phyloP scores from a whole-genome alignment of 2,888 invertebrate genomes.

The Rugalucina vietnamica region DNA sequence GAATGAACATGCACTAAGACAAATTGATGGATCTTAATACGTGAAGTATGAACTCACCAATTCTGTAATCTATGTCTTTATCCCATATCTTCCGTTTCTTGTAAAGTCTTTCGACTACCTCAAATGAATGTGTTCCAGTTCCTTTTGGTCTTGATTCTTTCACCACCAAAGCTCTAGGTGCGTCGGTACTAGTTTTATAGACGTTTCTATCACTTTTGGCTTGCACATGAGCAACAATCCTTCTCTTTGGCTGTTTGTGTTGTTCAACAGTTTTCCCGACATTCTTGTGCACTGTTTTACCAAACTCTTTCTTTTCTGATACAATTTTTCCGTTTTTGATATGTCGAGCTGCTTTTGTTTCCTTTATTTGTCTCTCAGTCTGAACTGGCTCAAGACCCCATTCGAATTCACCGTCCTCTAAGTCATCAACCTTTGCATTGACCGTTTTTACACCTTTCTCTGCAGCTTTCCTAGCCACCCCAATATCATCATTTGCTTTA shows the following conservation, averaged over 20 bases:
- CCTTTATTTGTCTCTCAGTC: background rate
- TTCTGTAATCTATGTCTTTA: background rate
- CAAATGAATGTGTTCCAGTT: background rate
- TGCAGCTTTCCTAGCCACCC: background rate
- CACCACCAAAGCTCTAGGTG: background rate
- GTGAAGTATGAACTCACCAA: no score
- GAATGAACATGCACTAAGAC: no score
- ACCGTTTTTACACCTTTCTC: no score
- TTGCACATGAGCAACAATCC: background rate
- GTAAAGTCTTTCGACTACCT: background rate
- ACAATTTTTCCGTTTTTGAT: background rate
- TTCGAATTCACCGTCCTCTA: background rate
- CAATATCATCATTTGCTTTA: background rate
- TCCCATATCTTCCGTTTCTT: background rate
- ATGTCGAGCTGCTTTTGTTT: background rate
- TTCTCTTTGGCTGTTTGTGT: background rate
- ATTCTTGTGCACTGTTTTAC: no score
- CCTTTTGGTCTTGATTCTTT: background rate
- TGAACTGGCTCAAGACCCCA: background rate
- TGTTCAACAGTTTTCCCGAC: background rate
- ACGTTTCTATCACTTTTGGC: background rate
- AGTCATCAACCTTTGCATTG: no score
- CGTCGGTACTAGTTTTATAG: no score
- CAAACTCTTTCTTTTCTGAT: background rate
- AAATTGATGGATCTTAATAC: no score